A percentile compares a stretch with the other conserved stretches of the same genome.
These are phyloP conservation scores for Biston betularia DNA, from an alignment of 2,888 invertebrate genomes.

Conservation along the genomic window DNA sequence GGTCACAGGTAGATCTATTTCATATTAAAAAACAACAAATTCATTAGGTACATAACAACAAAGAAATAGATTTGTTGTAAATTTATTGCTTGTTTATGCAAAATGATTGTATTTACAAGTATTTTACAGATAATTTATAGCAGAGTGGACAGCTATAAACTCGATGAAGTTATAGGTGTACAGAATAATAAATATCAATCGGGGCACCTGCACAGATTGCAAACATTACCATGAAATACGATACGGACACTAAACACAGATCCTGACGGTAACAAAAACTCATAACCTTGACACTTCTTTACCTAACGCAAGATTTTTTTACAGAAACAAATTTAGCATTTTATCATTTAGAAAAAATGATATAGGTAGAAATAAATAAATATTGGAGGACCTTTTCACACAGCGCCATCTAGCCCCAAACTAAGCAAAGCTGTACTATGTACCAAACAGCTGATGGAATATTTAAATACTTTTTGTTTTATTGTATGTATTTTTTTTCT, in stretches of 20 bases:
- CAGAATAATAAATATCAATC: conserved; percentile 14
- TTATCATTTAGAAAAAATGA: too few species aligned
- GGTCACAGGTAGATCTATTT: too few species aligned
- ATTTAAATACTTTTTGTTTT: too few species aligned
- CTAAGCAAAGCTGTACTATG: too few species aligned
- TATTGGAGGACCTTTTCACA: too few species aligned
- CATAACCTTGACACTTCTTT: not conserved
- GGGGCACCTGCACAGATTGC: conserved; percentile 4
- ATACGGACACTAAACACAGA: not conserved
- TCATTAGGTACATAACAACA: too few species aligned
- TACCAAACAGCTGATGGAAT: too few species aligned
- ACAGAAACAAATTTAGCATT: not conserved
- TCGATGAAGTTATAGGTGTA: conserved; percentile 13
- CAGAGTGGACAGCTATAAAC: conserved; percentile 8
- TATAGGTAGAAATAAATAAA: too few species aligned
- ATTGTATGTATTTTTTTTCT: too few species aligned
- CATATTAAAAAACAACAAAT: too few species aligned
- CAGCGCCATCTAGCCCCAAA: too few species aligned
- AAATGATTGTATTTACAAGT: conserved; percentile 7
- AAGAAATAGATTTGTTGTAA: not conserved
- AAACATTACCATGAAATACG: conserved; percentile 12
- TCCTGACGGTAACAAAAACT: not conserved
- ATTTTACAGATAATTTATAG: conserved; percentile 8
- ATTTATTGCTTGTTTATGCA: not conserved
- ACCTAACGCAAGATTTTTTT: not conserved